phyloP scores from a whole-genome alignment of 2,797 vertebrate species.

The Neosalanx taihuensis region DNA sequence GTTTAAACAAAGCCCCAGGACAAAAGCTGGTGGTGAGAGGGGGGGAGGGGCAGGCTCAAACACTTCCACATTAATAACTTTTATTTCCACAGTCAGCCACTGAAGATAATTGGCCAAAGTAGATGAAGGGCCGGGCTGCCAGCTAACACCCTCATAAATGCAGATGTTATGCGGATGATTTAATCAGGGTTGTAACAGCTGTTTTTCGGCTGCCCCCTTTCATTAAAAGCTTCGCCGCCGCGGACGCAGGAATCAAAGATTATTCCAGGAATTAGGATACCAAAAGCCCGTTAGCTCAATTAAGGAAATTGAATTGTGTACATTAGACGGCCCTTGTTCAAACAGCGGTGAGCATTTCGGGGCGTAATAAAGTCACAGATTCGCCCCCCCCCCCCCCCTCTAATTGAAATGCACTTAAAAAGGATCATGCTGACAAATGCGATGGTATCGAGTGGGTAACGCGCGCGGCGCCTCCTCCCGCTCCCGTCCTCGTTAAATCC shows the following conservation, averaged over 20 bases:
- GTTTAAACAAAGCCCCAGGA: conserved; percentile 56
- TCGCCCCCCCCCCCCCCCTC: too few species aligned
- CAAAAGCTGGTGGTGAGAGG: conserved; percentile 43
- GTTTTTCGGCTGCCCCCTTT: conserved; percentile 81
- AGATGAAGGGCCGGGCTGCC: conserved; percentile 62
- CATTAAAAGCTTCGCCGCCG: conserved; percentile 81
- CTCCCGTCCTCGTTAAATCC: conserved; percentile 88
- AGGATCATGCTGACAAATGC: conserved; percentile 96
- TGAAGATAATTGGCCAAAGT: conserved; percentile 68
- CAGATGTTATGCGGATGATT: conserved; percentile 83
- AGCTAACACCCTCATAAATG: conserved; percentile 78
- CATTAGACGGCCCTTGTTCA: conserved; percentile 85
- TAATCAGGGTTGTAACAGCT: conserved; percentile 75
- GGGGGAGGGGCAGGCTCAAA: conserved; percentile 44
- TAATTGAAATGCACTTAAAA: conserved; percentile 99
- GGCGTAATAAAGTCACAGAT: conserved; percentile 96
- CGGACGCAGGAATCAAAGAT: conserved; percentile 84
- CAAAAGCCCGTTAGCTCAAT: conserved; percentile 94
- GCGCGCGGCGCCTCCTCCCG: conserved; percentile 80
- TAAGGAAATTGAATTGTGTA: conserved; percentile 98
- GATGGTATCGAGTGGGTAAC: conserved; percentile 90
- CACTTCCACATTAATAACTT: conserved; percentile 65
- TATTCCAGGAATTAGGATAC: conserved; percentile 93
- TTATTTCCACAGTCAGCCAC: conserved; percentile 51
- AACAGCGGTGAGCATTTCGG: conserved; percentile 79